phyloP scores from a whole-genome alignment of 2,888 invertebrate species.

The Iphiclides podalirius region DNA sequence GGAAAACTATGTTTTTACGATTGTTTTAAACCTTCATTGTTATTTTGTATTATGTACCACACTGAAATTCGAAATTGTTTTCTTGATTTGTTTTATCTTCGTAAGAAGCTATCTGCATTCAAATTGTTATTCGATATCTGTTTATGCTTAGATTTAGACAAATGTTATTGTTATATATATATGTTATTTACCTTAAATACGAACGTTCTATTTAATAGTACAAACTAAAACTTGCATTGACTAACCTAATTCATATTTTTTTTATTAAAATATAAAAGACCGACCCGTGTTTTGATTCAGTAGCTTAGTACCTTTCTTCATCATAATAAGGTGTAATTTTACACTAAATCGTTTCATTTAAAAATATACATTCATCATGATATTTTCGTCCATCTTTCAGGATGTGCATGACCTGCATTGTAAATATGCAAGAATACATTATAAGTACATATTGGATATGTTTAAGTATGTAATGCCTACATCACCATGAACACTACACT shows the following conservation, averaged over 20 bases:
- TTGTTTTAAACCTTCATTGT: slow-evolving; percentile 10
- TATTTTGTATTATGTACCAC: slow-evolving; percentile 8
- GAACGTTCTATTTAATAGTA: slow-evolving; percentile 31
- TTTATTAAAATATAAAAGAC: slow-evolving; percentile 76
- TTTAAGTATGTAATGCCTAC: slow-evolving; percentile 33
- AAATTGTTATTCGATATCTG: slow-evolving; percentile 6
- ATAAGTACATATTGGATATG: slow-evolving; percentile 43
- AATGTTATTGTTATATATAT: slow-evolving; percentile 18
- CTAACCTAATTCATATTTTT: slow-evolving; percentile 68
- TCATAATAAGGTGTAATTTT: slow-evolving; percentile 10
- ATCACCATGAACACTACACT: slow-evolving; percentile 65
- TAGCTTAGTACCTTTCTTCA: slow-evolving; percentile 71
- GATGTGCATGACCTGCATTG: slow-evolving; percentile 71
- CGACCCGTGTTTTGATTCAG: slow-evolving; percentile 76
- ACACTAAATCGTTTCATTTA: background rate
- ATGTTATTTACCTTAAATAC: slow-evolving; percentile 12
- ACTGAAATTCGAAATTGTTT: slow-evolving; percentile 13
- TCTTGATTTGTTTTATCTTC: background rate
- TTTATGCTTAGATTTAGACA: slow-evolving; percentile 8
- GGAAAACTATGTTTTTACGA: slow-evolving; percentile 1
- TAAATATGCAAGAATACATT: slow-evolving; percentile 64
- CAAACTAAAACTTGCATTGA: slow-evolving; percentile 48
- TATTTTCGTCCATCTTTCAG: slow-evolving; percentile 36
- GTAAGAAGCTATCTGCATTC: slow-evolving; percentile 1
- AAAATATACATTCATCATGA: slow-evolving; percentile 28